phyloP scores from a whole-genome alignment of 2,888 invertebrate genomes.

The Mesopsocus fuscifrons region DNA sequence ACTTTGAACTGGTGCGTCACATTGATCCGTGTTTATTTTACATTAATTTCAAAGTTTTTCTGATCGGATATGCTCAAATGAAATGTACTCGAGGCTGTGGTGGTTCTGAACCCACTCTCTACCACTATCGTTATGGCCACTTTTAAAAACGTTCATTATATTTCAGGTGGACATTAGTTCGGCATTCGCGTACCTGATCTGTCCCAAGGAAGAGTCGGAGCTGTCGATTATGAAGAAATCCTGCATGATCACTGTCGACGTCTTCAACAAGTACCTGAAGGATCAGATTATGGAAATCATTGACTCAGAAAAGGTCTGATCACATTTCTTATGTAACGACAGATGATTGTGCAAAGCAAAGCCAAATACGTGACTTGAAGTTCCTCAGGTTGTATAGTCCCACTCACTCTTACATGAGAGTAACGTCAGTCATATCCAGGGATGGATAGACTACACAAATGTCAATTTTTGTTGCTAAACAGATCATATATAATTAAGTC shows the following conservation, averaged over 20 bases:
- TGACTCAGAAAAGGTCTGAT: constrained; percentile 74
- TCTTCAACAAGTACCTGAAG: constrained; percentile 90
- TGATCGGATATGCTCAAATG: background rate
- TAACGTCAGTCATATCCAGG: too few relatives aligned
- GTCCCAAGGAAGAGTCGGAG: constrained; percentile 88
- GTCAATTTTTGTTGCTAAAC: too few relatives aligned
- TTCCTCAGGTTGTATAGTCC: too few relatives aligned
- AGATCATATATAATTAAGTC: too few relatives aligned
- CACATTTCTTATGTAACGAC: background rate
- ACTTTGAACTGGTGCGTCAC: constrained; percentile 47
- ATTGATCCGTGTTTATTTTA: background rate
- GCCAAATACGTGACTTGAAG: too few relatives aligned
- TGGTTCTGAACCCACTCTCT: background rate
- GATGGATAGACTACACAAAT: too few relatives aligned
- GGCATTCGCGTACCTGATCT: constrained; percentile 69
- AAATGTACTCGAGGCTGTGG: too few relatives aligned
- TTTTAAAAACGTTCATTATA: constrained; percentile 8
- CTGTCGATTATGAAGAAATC: constrained; percentile 81
- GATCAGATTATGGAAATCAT: constrained; percentile 98
- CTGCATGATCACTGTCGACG: constrained; percentile 77
- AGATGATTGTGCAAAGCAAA: too few relatives aligned
- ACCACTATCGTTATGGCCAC: background rate
- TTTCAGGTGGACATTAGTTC: constrained; percentile 58
- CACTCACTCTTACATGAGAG: too few relatives aligned
- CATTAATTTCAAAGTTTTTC: constrained; percentile 9